Evolutionary conservation across 2,113 vertebrate genomes (phyloP), one percentile per base, ranked within the genome.

Genomic region (Embiotoca jacksoni): DNA sequence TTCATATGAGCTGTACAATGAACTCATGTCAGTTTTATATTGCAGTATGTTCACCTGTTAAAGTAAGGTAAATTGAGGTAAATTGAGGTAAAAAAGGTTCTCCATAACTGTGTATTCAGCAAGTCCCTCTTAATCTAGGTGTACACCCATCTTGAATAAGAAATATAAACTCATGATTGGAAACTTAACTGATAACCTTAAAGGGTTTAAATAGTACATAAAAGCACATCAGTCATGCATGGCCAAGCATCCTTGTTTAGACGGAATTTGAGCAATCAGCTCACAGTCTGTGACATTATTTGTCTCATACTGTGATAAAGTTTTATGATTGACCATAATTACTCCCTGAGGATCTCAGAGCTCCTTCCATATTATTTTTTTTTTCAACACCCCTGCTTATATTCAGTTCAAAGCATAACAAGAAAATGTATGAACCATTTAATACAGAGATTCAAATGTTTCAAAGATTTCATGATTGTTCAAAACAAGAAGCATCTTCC

Each of bases 311-410:
- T 81, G 68, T 63, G 70, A 78, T 74, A 64, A 88, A 80, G 69
- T 89, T 86, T 85, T 80, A 83, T 83, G 73, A 90, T 80, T 80
- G 76, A 77, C 81, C 82, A 56, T 87, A 88, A 86, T 86, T 83
- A 86, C 83, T 80, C 87, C 84, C 71, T 47, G 0, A 6, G 72
- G 71, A 64, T 58, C 59, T 69, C n/a, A 78, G 33, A 61, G 49
- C 68, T 73, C 37, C 53, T 68, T 80, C 13, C 35, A 82, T 47
- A 37, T 71, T 75, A 37, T 71, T 75, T 23, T 56, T 62, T 63
- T 68, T 78, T 78, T 72, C n/a, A 70, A 67, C 55, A 65, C 80
- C 54, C 57, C 35, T 36, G 35, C 63, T 72, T 44, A 46, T 16
- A 30, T 69, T 65, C 41, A 76, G 66, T 74, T 66, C 61, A 76